Percentiles rank a stretch among this genome's conserved stretches.
These are phyloP conservation scores for Pandemis corylana DNA, from an alignment of 2,888 invertebrate genomes.

Conservation along the genomic window DNA sequence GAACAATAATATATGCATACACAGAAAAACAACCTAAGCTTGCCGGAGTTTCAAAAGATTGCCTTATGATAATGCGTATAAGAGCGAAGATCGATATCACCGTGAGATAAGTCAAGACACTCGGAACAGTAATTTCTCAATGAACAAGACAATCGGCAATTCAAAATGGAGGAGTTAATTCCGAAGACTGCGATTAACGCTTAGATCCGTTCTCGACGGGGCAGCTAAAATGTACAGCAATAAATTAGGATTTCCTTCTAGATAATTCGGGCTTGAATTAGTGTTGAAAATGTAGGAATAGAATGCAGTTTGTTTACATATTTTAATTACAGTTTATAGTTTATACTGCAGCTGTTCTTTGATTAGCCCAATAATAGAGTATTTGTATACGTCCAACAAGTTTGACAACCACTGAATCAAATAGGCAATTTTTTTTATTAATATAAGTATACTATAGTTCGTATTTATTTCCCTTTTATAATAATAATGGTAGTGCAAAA, in stretches of 20 bases:
- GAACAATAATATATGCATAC: neutral
- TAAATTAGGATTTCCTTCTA: conserved; percentile 14
- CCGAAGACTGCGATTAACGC: conserved; percentile 48
- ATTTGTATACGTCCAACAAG: too few relatives aligned
- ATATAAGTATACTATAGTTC: too few relatives aligned
- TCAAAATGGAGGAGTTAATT: conserved; percentile 49
- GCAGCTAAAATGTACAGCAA: conserved; percentile 43
- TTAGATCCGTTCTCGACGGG: conserved; percentile 44
- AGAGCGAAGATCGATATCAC: conserved; percentile 26
- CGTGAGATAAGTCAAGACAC: conserved; percentile 41
- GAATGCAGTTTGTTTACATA: neutral
- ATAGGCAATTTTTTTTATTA: too few relatives aligned
- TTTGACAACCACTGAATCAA: too few relatives aligned
- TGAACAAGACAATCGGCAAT: conserved; percentile 47
- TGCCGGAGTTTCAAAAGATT: neutral
- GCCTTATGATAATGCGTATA: conserved; percentile 1
- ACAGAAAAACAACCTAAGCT: neutral
- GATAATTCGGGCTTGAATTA: conserved; percentile 15
- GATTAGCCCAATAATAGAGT: neutral
- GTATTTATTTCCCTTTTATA: too few relatives aligned
- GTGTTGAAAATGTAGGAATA: neutral
- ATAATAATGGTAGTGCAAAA: too few relatives aligned
- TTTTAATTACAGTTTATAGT: neutral
- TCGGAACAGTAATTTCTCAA: conserved; percentile 42
- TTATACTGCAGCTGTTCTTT: neutral